Percentiles rank a stretch among this genome's conserved stretches.
phyloP scores from a whole-genome alignment of 2,113 vertebrate species.

The Calidris pugnax region DNA sequence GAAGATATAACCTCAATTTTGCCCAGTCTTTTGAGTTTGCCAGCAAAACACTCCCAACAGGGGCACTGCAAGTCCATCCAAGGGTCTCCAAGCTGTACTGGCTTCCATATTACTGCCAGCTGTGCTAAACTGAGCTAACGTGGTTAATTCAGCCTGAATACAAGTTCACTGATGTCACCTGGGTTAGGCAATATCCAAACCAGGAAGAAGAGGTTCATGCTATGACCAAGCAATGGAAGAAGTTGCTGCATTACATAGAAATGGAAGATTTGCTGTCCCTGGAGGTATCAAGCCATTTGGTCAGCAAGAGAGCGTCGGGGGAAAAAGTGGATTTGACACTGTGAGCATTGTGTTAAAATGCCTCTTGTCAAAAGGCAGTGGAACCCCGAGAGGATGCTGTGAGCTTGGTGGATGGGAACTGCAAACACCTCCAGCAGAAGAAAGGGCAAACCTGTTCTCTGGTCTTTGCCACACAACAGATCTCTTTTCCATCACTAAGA shows the following conservation, averaged over 20 bases:
- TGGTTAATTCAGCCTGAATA: neutral
- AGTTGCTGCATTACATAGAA: neutral
- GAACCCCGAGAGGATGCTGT: neutral
- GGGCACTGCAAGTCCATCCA: neutral
- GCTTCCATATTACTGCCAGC: neutral
- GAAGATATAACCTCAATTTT: neutral
- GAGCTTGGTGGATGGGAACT: neutral
- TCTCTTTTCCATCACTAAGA: neutral
- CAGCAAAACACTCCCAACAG: neutral
- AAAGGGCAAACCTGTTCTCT: neutral
- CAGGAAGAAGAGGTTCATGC: neutral
- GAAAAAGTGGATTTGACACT: neutral
- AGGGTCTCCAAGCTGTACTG: neutral
- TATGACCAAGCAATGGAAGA: neutral
- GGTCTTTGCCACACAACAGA: neutral
- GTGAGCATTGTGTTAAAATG: neutral
- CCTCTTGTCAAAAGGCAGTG: neutral
- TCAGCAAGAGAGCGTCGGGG: fast-evolving
- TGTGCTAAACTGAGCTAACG: neutral
- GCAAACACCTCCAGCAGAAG: neutral
- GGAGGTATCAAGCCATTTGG: neutral
- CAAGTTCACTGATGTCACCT: neutral
- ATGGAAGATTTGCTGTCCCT: neutral
- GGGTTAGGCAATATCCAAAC: neutral
- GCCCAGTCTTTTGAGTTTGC: neutral